Percentiles rank a stretch among this genome's conserved stretches.
Conservation (phyloP, 2,797 vertebrate species). For the Bovichtus diacanthus region DNA sequence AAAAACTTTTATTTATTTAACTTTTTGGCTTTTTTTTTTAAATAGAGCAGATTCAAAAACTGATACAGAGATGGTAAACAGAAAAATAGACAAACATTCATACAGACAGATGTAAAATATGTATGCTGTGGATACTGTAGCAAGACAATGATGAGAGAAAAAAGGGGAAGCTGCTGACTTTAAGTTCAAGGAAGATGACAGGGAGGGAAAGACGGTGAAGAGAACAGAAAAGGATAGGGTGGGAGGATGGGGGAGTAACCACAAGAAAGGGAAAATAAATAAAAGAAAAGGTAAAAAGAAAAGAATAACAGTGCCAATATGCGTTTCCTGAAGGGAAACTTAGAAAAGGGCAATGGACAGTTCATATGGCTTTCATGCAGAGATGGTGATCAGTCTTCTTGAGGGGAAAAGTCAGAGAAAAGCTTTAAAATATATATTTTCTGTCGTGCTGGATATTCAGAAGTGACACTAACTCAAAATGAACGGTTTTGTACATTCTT, state of each 20-base stretch:
- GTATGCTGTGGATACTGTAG: slow-evolving; percentile 32
- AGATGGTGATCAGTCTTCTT: slow-evolving; percentile 36
- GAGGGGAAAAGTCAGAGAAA: slow-evolving; percentile 7
- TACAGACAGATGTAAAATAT: slow-evolving; percentile 38
- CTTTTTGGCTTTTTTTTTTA: background rate
- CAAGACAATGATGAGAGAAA: slow-evolving; percentile 35
- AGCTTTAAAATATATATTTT: slow-evolving; percentile 12
- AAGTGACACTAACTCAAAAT: slow-evolving; percentile 2
- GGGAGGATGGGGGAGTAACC: slow-evolving; percentile 34
- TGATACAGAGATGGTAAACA: slow-evolving; percentile 20
- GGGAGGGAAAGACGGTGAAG: slow-evolving; percentile 24
- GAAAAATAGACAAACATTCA: slow-evolving; percentile 39
- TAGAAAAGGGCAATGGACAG: slow-evolving; percentile 51
- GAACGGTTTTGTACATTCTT: background rate
- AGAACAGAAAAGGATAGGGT: slow-evolving; percentile 31
- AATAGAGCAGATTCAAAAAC: slow-evolving; percentile 7
- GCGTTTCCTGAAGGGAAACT: slow-evolving; percentile 46
- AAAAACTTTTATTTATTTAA: slow-evolving; percentile 21
- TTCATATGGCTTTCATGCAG: slow-evolving; percentile 38
- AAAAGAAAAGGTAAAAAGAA: slow-evolving; percentile 48
- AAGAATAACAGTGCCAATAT: slow-evolving; percentile 44
- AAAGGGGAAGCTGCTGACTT: slow-evolving; percentile 22
- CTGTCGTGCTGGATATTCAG: slow-evolving; percentile 11
- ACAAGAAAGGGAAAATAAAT: slow-evolving; percentile 49
- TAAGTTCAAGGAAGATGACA: slow-evolving; percentile 49